Percentiles rank a stretch among this genome's conserved stretches.
These are phyloP conservation scores for Chroicocephalus ridibundus DNA, from an alignment of 2,113 vertebrate species.

Conservation along the genomic window DNA sequence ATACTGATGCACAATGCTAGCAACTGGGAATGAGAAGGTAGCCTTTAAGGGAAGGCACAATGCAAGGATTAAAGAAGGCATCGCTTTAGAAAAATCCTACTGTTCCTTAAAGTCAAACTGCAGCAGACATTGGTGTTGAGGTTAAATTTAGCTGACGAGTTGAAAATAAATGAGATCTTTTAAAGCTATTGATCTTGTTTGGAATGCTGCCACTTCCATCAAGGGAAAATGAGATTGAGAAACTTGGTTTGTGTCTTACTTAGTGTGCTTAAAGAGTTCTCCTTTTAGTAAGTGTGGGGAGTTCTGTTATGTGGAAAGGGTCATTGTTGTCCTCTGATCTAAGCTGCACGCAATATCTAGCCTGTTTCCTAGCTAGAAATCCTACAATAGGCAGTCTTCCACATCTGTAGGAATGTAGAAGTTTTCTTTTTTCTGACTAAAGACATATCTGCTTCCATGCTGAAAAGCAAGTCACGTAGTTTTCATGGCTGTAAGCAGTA, in stretches of 20 bases:
- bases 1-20: conserved; percentile 38
- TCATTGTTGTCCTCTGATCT: neutral
- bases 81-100: neutral
- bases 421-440: neutral
- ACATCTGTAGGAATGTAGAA: neutral
- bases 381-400: neutral
- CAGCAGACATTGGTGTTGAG: neutral
- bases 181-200: neutral
- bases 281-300: neutral
- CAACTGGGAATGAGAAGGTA: neutral
- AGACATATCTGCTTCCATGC: neutral
- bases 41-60: neutral
- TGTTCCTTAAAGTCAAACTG: neutral
- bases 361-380: neutral
- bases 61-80: neutral
- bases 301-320: neutral
- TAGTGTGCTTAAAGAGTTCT: neutral
- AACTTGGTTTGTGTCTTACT: neutral
- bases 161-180: neutral
- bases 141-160: fast-evolving
- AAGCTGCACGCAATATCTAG: neutral
- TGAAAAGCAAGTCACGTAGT: neutral
- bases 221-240: neutral
- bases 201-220: neutral
- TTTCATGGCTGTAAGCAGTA: neutral